phyloP scores from a whole-genome alignment of 1,140 invertebrate genomes.

The Ceratina calcarata region DNA sequence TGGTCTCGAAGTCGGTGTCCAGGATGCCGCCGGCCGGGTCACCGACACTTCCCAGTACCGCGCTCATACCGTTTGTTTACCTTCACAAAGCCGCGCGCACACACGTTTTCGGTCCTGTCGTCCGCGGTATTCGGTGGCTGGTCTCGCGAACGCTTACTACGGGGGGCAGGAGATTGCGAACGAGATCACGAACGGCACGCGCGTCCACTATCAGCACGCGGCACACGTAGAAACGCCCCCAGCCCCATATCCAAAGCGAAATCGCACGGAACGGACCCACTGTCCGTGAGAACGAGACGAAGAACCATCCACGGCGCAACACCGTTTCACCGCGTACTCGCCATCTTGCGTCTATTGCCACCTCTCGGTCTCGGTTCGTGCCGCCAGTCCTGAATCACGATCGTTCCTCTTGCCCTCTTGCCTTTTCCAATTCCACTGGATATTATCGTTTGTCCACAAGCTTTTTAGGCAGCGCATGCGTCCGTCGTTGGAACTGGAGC shows the following conservation, averaged over 20 bases:
- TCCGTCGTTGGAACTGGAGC: neutral
- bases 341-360: constrained; percentile 73
- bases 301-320: constrained; percentile 55
- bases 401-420: constrained; percentile 29
- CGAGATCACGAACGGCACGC: constrained; percentile 37
- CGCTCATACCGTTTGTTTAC: constrained; percentile 75
- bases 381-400: constrained; percentile 35
- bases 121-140: neutral
- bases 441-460: constrained; percentile 28
- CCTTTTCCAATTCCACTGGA: constrained; percentile 44
- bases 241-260: constrained; percentile 47
- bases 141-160: neutral
- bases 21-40: constrained; percentile 64
- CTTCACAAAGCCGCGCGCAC: constrained; percentile 40
- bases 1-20: constrained; percentile 69
- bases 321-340: constrained; percentile 69
- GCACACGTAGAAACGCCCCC: constrained; percentile 26
- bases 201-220: constrained; percentile 44
- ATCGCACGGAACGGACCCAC: constrained; percentile 37
- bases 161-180: neutral
- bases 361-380: constrained; percentile 47
- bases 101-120: constrained; percentile 26
- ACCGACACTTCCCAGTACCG: constrained; percentile 54
- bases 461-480: constrained; percentile 30
- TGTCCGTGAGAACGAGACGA: constrained; percentile 25